Evolutionary conservation across 1,140 invertebrate species (phyloP).

Genomic region (Drosophila prosaltans): DNA sequence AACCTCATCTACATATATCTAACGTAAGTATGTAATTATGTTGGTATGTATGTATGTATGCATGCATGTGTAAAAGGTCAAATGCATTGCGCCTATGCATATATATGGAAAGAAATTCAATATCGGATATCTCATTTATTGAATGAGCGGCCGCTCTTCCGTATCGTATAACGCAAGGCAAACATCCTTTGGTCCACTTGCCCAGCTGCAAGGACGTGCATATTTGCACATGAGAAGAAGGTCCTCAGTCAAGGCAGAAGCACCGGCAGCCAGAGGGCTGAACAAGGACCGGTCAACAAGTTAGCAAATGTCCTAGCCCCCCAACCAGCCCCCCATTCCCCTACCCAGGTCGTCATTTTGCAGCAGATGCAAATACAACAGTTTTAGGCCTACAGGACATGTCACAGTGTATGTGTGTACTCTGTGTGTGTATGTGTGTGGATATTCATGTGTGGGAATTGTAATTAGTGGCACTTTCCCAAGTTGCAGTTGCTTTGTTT

Average conservation of each 20-base stretch:
- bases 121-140: conserved; percentile 46
- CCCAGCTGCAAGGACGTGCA: conserved; percentile 33
- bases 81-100: conserved; percentile 13
- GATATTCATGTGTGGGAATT: conserved; percentile 60
- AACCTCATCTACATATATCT: conserved; percentile 14
- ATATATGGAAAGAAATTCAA: conserved; percentile 38
- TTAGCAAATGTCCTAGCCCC: background rate
- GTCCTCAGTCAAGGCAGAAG: conserved; percentile 32
- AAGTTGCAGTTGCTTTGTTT: conserved; percentile 66
- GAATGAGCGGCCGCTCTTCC: conserved; percentile 7
- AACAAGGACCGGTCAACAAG: conserved; percentile 36
- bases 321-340: background rate
- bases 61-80: conserved; percentile 19
- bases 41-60: background rate
- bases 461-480: conserved; percentile 80
- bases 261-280: conserved; percentile 21
- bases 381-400: conserved; percentile 2
- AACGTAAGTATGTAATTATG: background rate
- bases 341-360: conserved; percentile 31
- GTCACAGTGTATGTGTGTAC: background rate
- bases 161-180: conserved; percentile 27
- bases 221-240: conserved; percentile 16
- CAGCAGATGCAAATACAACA: conserved; percentile 52
- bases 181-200: conserved; percentile 35
- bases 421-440: conserved; percentile 5